Base-by-base conservation (phyloP, 2,888 invertebrate genomes). In the Stegophylla sp. region DNA sequence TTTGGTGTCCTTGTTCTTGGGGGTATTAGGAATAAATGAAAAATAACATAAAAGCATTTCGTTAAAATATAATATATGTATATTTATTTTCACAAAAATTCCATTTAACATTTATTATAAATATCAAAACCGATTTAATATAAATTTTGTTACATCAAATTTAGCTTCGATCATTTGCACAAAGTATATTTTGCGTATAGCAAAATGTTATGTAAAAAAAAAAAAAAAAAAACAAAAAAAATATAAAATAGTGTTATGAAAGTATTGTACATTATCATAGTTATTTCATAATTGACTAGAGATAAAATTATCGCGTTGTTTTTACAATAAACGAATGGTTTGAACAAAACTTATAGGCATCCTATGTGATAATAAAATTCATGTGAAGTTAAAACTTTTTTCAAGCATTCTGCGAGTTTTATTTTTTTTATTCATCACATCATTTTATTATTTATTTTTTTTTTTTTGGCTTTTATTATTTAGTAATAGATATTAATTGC, bases 41-140 rank as follows among this genome's bases (percentile, higher is more conserved):
- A 74, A 74, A 74, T 45, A 53, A 53, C 1, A 51, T 20, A 53
- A n/a, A 53, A 53, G 53, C 34, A 34, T 53, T 53, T 53, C 53
- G 10, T 1, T 53, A n/a, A 20, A 7, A 53, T 20, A 20, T n/a
- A 53, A 53, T n/a, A n/a, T n/a, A n/a, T n/a, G n/a, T n/a, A 53
- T 9, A n/a, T 20, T 53, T 20, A 53, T 53, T 51, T 51, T 53
- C 53, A 51, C 20, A 53, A 53, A 53, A 20, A n/a, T n/a, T n/a
- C 20, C 1, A 53, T 53, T 53, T 7, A 28, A n/a, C n/a, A 13
- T 20, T 12, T 53, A 53, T 15, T 15, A 61, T 41, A 51, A 34
- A 34, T 34, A 34, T 34, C 34, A 34, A 34, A 5, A 34, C 34
- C 7, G 7, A 34, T 7, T 9, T 53, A 53, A 53, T 53, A 53